Base-by-base conservation (phyloP, 2,113 vertebrate genomes). In the Vulpes lagopus region DNA sequence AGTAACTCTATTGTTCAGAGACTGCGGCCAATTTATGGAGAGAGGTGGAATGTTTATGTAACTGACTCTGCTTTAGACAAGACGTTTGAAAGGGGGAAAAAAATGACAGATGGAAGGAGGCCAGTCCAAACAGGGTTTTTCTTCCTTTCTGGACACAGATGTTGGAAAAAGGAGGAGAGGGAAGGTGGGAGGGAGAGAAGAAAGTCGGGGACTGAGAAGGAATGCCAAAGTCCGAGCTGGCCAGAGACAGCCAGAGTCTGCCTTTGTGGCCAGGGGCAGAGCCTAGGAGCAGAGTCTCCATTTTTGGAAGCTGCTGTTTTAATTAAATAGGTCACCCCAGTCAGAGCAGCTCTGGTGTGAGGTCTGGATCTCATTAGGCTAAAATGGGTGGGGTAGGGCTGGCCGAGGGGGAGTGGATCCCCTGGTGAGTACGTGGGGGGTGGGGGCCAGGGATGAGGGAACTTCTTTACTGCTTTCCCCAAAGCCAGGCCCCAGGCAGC, bases 111-210 rank as follows among this genome's bases (percentile, higher is more conserved):
- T 99, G 99, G 99, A 99, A 97, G 95, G 98, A 98, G 95, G 98
- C 99, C 99, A 99, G 99, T 98, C 98, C 99, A 99, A 99, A 99
- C 98, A 99, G 97, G 98, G 98, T 98, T 99, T 99, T 99, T 99
- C 99, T 99, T 99, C 98, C 98, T 99, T 98, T 99, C 99, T 99
- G 99, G 99, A 99, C 98, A 98, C 99, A 99, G 99, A 99, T 99
- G 99, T 98, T 98, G 98, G 97, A 95, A 98, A 98, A 98, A 98
- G 86, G 82, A 89, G 94, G 78, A n/a, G 92, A 91, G 71, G 73
- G 69, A 79, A 78, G 57, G 79, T 65, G 83, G 94, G 92, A 93
- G 92, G 85, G 67, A 92, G 90, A 78, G 79, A 91, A 93, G 94
- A 95, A 93, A 97, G 96, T 82, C 43, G 5, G 71, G 84, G 76